Conservation (phyloP, 2,888 invertebrate species). For the Pachymerium ferrugineum region DNA sequence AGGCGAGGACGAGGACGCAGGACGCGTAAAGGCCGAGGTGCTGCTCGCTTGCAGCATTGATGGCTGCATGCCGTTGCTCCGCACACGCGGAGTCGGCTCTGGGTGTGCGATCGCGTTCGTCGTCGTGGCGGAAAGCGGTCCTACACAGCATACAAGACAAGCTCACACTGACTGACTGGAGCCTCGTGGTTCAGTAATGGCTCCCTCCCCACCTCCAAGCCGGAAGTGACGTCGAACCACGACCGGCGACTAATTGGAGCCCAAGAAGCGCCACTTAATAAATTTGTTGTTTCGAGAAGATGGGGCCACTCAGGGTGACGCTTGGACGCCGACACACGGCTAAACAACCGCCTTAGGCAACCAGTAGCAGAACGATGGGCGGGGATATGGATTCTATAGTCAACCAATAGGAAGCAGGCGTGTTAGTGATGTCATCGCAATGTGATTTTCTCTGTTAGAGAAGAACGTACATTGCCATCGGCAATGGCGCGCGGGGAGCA, state of each 20-base stretch:
- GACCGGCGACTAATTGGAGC: slow-evolving; percentile 35
- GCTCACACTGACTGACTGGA: slow-evolving; percentile 3
- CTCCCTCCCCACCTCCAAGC: neutral
- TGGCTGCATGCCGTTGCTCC: slow-evolving; percentile 35
- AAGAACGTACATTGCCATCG: neutral
- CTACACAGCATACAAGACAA: slow-evolving; percentile 2
- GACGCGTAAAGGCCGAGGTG: slow-evolving; percentile 37
- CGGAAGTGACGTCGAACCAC: slow-evolving; percentile 35
- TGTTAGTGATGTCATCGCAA: neutral
- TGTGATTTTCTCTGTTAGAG: neutral
- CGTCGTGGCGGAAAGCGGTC: slow-evolving; percentile 27
- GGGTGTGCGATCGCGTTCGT: neutral
- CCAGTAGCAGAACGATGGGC: slow-evolving; percentile 29
- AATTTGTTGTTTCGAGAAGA: slow-evolving; percentile 37
- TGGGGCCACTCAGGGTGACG: slow-evolving; percentile 36
- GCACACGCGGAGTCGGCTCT: neutral
- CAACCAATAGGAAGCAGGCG: slow-evolving; percentile 5
- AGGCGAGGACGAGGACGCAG: slow-evolving; percentile 31
- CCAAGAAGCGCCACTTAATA: slow-evolving; percentile 37
- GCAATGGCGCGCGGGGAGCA: slow-evolving; percentile 11
- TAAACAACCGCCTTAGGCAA: slow-evolving; percentile 24
- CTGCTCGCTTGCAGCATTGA: slow-evolving; percentile 36
- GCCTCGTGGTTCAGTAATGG: slow-evolving; percentile 7
- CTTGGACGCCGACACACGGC: slow-evolving; percentile 33
- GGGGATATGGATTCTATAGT: neutral